Evolutionary conservation across 2,113 vertebrate genomes (phyloP), one percentile per base, ranked within the genome.

Genomic region (Hyperoodon ampullatus): DNA sequence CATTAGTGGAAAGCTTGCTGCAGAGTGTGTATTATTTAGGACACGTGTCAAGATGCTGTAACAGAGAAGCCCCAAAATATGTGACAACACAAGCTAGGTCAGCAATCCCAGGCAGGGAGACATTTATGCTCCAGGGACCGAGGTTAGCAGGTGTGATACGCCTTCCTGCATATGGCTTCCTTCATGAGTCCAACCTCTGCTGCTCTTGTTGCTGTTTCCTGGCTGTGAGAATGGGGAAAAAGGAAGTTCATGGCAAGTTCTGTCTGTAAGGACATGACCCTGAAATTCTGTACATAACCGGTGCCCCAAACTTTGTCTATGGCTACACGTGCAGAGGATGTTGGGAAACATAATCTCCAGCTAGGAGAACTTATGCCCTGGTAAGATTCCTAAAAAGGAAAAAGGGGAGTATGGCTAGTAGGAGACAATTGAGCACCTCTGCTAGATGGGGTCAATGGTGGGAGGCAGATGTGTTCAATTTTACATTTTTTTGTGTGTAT

Each of bases 91-190:
- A 65, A 93, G 23, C 44, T 71, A 35, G 47, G 30, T 63, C 8
- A 58, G 9, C 0, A 2, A 1, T 33, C 21, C 35, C 10, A 14
- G 21, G 1, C 9, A 71, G 21, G 4, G 26, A 50, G 13, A 42
- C 1, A 1, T 33, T 16, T 5, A 5, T 18, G 30, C 28, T 28
- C 6, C 26, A 50, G 19, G 19, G 10, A 18, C n/a, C 26, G n/a
- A 75, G 26, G 44, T 33, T 60, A 3, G 23, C 1, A 21, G 21
- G 2, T 39, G 30, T 33, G 2, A 61, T 19, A 4, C 1, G 2
- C 26, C 23, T 88, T 53, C 18, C 6, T 42, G 47, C 15, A 8
- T 2, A 21, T 2, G 2, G 60, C 19, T 81, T 91, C 39, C 28
- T 9, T 15, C 35, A 3, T 65, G 42, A 68, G 33, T n/a, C 19